Conservation (phyloP, 2,113 vertebrate genomes). For the Sapajus apella region DNA sequence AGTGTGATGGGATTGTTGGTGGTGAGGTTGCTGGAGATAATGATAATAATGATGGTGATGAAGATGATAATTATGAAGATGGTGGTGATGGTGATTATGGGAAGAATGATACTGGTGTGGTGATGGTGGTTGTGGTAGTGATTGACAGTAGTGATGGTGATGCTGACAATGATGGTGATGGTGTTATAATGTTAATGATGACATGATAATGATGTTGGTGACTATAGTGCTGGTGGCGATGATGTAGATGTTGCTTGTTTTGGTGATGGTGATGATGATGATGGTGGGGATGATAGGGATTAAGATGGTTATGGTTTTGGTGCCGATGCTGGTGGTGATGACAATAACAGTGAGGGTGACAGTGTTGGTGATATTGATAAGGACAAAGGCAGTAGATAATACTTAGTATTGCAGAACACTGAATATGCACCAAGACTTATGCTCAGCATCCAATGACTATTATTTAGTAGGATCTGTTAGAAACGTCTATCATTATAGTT, state of each 20-base stretch:
- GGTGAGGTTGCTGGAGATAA: too few species aligned
- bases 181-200: too few species aligned
- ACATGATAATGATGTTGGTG: too few species aligned
- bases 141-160: too few species aligned
- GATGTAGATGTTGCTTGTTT: not conserved
- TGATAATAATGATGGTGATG: too few species aligned
- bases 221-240: not conserved
- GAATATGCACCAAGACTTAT: not conserved
- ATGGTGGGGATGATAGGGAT: fast-evolving
- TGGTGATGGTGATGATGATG: too few species aligned
- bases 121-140: too few species aligned
- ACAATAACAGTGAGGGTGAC: too few species aligned
- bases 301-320: fast-evolving
- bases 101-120: too few species aligned
- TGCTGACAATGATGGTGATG: too few species aligned
- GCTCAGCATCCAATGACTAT: not conserved
- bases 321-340: fast-evolving
- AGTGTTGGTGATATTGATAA: not conserved
- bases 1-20: too few species aligned
- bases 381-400: not conserved
- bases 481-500: not conserved
- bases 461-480: not conserved
- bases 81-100: not conserved
- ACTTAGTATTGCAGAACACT: not conserved
- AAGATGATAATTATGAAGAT: too few species aligned